Conservation (phyloP, 2,888 invertebrate species). For the Spialia ferax region DNA sequence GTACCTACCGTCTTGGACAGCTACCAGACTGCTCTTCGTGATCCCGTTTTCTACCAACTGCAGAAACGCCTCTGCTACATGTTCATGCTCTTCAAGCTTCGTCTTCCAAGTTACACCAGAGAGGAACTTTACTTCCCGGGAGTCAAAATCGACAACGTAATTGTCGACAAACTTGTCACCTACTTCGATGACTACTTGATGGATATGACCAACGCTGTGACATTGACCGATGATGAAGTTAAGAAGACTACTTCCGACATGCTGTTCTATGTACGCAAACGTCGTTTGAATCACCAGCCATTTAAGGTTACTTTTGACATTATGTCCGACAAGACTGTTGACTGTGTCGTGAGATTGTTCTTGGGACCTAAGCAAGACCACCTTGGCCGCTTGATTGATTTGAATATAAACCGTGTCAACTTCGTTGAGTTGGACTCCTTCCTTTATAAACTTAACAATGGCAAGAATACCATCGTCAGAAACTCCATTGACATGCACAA, state of each 20-base stretch:
- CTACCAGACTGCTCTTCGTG: constrained; percentile 89
- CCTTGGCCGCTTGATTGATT: constrained; percentile 81
- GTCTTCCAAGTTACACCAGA: constrained; percentile 86
- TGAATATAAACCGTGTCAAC: constrained; percentile 86
- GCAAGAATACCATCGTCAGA: constrained; percentile 88
- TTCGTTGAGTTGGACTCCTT: constrained; percentile 89
- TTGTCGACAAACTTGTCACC: constrained; percentile 88
- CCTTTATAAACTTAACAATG: constrained; percentile 86
- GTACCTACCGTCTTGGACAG: constrained; percentile 87
- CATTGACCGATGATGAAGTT: constrained; percentile 76
- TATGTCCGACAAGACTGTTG: constrained; percentile 85
- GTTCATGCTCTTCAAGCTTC: constrained; percentile 86
- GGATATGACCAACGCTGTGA: constrained; percentile 88
- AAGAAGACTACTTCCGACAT: constrained; percentile 79
- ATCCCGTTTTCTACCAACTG: constrained; percentile 91
- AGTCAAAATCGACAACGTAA: constrained; percentile 87
- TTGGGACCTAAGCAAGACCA: constrained; percentile 90
- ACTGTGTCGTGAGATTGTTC: constrained; percentile 89
- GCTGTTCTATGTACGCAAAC: constrained; percentile 84
- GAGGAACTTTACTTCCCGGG: constrained; percentile 88
- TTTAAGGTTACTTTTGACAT: constrained; percentile 86
- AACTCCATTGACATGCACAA: constrained; percentile 89
- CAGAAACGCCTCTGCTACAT: constrained; percentile 87
- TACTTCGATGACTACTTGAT: constrained; percentile 90
- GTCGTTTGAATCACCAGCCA: constrained; percentile 88